These are phyloP conservation scores for Stichopus horrens DNA, from an alignment of 53 echinoderm and acorn worm species.

Conservation along the genomic window DNA sequence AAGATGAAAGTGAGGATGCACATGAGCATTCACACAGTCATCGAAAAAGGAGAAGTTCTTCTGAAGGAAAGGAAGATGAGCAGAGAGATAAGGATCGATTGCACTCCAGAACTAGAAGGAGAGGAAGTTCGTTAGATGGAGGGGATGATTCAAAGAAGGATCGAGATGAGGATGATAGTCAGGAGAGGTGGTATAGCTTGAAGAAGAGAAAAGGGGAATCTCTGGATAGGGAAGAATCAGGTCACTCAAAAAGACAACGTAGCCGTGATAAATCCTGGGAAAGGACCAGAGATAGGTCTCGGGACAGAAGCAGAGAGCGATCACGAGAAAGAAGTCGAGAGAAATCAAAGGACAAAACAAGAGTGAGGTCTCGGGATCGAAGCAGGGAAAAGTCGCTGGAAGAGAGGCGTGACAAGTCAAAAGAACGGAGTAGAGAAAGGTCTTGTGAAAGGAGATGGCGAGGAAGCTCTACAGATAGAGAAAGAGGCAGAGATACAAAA, in stretches of 20 bases:
- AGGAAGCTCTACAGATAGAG: slow-evolving; percentile 2
- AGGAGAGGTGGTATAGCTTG: background rate
- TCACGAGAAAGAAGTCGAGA: slow-evolving; percentile 9
- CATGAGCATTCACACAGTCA: background rate
- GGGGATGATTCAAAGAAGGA: background rate
- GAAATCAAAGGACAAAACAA: background rate
- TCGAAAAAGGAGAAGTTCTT: slow-evolving; percentile 3
- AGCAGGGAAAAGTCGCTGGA: background rate
- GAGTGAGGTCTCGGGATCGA: background rate
- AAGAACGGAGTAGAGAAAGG: background rate
- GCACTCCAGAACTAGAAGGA: background rate
- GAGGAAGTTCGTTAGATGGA: slow-evolving; percentile 6
- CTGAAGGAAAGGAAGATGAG: slow-evolving; percentile 15
- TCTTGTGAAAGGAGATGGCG: background rate
- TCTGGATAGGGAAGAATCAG: background rate
- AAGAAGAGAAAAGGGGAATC: background rate
- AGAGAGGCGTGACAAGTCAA: background rate
- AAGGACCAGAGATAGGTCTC: background rate
- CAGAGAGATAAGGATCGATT: no score
- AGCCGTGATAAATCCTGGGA: background rate
- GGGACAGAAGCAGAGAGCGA: background rate
- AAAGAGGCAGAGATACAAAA: background rate
- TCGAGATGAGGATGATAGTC: background rate
- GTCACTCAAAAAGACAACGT: background rate
- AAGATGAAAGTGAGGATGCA: background rate